Percentiles rank a stretch among this genome's conserved stretches.
Conservation (phyloP, 1,140 invertebrate species). For the Eurytemora carolleeae region DNA sequence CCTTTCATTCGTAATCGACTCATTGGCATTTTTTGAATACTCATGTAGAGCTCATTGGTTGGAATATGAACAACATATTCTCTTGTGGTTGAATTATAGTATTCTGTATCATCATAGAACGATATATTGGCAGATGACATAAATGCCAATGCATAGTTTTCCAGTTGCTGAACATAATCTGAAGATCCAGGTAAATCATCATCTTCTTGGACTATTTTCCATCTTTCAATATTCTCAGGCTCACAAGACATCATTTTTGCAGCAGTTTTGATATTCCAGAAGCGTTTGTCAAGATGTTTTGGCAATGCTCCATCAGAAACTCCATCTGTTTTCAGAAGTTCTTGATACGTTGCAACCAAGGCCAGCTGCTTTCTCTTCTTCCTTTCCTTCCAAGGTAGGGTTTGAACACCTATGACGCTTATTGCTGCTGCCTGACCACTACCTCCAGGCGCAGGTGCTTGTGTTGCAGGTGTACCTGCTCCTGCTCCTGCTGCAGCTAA, state of each 20-base stretch:
- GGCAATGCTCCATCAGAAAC: not conserved
- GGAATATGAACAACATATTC: not conserved
- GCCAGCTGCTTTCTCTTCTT: not conserved
- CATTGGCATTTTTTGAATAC: not conserved
- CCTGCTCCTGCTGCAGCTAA: no score
- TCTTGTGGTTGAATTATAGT: not conserved
- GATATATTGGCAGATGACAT: not conserved
- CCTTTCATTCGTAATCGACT: not conserved
- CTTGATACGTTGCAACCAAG: not conserved
- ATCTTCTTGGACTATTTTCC: not conserved
- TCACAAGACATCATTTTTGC: not conserved
- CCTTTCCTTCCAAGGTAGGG: not conserved
- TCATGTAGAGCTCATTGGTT: not conserved
- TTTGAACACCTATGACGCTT: no score
- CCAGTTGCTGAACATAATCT: not conserved
- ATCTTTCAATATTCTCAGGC: not conserved
- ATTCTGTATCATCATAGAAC: not conserved
- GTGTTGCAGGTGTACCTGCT: not conserved
- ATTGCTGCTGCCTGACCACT: not conserved
- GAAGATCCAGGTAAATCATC: not conserved
- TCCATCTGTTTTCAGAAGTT: not conserved
- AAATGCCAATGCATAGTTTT: not conserved
- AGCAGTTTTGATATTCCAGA: not conserved
- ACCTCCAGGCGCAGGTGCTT: not conserved
- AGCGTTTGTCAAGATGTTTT: not conserved